Percentiles rank a stretch among this genome's conserved stretches.
These are phyloP conservation scores for Microtus ochrogaster DNA, from an alignment of 2,113 vertebrate genomes.

Conservation along the genomic window DNA sequence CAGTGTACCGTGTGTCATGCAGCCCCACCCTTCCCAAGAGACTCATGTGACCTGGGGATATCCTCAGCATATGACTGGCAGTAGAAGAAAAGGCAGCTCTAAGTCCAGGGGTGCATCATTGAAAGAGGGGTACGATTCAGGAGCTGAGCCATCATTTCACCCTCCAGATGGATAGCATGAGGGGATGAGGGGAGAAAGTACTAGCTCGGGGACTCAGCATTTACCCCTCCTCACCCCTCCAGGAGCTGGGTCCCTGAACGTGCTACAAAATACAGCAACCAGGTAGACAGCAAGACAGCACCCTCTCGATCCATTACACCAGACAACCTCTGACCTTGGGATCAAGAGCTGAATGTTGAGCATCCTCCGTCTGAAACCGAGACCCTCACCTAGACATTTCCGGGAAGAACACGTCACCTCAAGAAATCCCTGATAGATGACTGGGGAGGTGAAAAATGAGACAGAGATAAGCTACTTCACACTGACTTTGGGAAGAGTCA, in stretches of 20 bases:
- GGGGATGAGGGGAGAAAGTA: neutral
- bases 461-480: constrained; percentile 55
- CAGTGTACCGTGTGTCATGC: neutral
- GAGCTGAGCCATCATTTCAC: neutral
- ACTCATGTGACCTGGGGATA: constrained; percentile 38
- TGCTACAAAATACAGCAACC: neutral
- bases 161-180: neutral
- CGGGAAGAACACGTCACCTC: constrained; percentile 18
- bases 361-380: neutral
- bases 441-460: constrained; percentile 65
- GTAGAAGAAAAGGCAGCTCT: constrained; percentile 7
- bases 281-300: neutral
- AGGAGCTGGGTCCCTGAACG: neutral
- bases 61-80: constrained; percentile 38
- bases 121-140: neutral
- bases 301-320: neutral
- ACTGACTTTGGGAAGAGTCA: constrained; percentile 66
- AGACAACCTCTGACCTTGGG: neutral
- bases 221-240: neutral
- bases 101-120: neutral
- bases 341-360: constrained; percentile 1
- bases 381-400: neutral
- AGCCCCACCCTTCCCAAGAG: neutral
- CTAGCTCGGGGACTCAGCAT: neutral
- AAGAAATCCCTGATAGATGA: constrained; percentile 50